Base-by-base conservation (phyloP, 2,797 vertebrate species). In the Diglossa cyanea region DNA sequence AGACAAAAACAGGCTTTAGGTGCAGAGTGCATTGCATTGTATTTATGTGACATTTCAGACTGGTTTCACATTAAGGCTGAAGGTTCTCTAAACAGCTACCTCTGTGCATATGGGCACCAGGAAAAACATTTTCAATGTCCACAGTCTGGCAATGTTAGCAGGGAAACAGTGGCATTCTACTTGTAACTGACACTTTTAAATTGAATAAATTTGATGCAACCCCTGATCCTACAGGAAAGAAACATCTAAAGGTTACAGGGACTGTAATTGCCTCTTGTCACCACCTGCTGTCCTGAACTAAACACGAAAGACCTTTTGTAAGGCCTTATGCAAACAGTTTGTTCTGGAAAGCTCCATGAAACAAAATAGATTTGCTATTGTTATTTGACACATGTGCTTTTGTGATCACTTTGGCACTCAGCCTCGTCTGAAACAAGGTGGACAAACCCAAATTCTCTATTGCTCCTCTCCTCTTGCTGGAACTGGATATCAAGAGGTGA, bases 211-310 rank as follows among this genome's bases (percentile, higher is more conserved):
- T 67, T 54, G 42, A 74, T 88, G 61, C 61, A 96, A 83, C 9
- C 23, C 47, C 62, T 65, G 65, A 77, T 86, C 68, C 54, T 66
- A 66, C 62, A 72, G 39, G 58, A 81, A 70, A 90, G 25, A 72
- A 70, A 60, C 2, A 1, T 67, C 51, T 61, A 80, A 94, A 93
- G 94, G 87, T 91, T 82, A 71, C 1, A 2, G 72, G 35, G 39
- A 26, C 23, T 80, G 39, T 87, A 91, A 91, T 71, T 85, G 83
- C 62, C 86, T 89, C 61, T 80, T 82, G 71, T 72, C 74, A 94
- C 80, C 90, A 94, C 90, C 92, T 92, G 90, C 80, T 92, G 74
- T 65, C 75, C 93, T 45, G 45, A 89, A 68, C 31, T 28, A 65
- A 76, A 74, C 31, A 93, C 14, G 79, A 93, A 76, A 68, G 65